A percentile compares a stretch with the other conserved stretches of the same genome.
phyloP scores from a whole-genome alignment of 92 coral and sea anemone genomes.

The Porites evermanni region DNA sequence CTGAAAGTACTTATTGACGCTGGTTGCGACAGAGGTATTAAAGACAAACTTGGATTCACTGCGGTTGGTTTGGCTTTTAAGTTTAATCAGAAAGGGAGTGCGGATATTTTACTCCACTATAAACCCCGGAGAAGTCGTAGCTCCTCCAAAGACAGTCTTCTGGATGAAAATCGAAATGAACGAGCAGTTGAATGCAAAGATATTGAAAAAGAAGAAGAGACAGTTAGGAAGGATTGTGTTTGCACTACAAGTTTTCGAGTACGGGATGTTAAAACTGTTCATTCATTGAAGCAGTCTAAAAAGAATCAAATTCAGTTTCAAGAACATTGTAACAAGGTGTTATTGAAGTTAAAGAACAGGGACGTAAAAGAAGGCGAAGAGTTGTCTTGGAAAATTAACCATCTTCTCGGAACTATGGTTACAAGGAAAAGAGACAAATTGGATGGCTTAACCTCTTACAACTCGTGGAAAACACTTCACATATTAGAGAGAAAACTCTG shows the following conservation, averaged over 20 bases:
- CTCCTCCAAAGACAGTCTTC: conserved; percentile 3
- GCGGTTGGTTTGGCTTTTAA: conserved; percentile 78
- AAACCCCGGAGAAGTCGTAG: conserved; percentile 48
- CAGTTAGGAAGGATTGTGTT: not conserved
- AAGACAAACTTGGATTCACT: conserved; percentile 83
- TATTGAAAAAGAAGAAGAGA: not conserved
- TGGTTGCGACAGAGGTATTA: conserved; percentile 72
- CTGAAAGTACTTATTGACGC: conserved; percentile 68
- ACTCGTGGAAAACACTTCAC: not conserved
- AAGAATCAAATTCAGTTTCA: not conserved
- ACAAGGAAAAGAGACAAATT: not conserved
- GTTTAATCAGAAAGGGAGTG: conserved; percentile 64
- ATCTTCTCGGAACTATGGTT: not conserved
- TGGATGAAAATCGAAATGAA: not conserved
- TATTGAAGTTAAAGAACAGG: not conserved
- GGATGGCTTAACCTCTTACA: not conserved
- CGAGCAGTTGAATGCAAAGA: not conserved
- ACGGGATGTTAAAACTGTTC: not conserved
- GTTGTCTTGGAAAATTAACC: not conserved
- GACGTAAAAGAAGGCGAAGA: not conserved
- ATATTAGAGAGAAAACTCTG: not conserved
- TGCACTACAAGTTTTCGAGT: not conserved
- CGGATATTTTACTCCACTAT: conserved; percentile 73
- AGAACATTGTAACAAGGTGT: not conserved
- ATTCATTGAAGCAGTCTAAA: not conserved